phyloP scores from a whole-genome alignment of 2,113 vertebrate species.

The Triplophysa siluroides region DNA sequence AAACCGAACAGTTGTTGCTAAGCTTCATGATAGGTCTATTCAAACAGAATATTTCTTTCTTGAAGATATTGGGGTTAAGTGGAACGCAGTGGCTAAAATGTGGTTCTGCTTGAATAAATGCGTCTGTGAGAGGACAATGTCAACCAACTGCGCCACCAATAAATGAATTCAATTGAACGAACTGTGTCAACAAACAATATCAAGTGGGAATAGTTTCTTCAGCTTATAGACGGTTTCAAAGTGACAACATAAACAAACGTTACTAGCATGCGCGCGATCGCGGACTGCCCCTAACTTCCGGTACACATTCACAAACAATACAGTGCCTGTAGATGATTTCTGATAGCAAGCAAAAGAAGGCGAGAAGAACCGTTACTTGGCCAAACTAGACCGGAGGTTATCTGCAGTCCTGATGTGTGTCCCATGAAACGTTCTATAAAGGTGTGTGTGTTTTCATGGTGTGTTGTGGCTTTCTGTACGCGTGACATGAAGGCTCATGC shows the following conservation, averaged over 20 bases:
- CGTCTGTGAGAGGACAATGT: not conserved
- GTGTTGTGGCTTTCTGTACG: not conserved
- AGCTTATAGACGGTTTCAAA: no score
- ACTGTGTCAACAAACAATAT: not conserved
- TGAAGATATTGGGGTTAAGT: not conserved
- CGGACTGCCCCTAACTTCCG: no score
- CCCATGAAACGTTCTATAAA: not conserved
- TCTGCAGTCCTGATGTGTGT: not conserved
- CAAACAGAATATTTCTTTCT: not conserved
- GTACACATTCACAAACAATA: no score
- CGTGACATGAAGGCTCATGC: conserved; percentile 69
- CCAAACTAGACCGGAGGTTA: no score
- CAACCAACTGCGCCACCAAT: not conserved
- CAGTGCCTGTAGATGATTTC: no score
- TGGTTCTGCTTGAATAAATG: not conserved
- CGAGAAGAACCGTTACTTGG: no score
- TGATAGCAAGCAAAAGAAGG: no score
- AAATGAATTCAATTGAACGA: not conserved
- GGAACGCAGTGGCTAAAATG: not conserved
- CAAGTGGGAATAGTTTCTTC: not conserved
- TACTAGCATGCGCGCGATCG: no score
- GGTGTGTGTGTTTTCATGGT: not conserved
- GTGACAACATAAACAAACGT: no score
- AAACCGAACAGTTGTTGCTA: conserved; percentile 7
- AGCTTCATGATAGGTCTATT: not conserved